Conservation (phyloP, 2,888 invertebrate genomes). For the Noctua fimbriata region DNA sequence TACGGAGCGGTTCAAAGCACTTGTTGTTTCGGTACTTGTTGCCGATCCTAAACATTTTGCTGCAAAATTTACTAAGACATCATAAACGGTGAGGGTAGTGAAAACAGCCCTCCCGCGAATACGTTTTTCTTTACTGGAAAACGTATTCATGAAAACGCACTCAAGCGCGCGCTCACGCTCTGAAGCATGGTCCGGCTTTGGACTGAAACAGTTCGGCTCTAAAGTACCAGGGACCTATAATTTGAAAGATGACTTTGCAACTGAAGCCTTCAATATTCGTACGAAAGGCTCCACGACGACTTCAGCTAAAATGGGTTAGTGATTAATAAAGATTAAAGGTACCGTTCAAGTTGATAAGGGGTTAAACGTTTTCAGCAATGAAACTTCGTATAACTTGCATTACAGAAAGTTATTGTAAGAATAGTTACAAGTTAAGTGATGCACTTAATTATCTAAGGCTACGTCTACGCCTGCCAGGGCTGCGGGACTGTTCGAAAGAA, state of each 20-base stretch:
- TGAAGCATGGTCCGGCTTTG: background rate
- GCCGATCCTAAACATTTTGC: background rate
- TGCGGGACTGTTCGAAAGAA: no score
- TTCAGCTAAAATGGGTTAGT: background rate
- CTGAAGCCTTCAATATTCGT: background rate
- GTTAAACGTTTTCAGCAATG: background rate
- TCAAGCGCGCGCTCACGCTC: no score
- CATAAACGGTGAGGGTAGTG: background rate
- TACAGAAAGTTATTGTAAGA: background rate
- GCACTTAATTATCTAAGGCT: background rate
- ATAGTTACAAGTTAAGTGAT: background rate
- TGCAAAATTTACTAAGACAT: background rate
- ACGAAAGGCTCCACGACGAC: background rate
- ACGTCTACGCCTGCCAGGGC: no score
- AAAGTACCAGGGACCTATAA: background rate
- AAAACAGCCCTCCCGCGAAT: background rate
- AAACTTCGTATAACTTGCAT: background rate
- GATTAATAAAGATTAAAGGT: background rate
- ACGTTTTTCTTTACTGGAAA: background rate
- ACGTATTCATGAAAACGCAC: background rate
- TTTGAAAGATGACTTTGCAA: background rate
- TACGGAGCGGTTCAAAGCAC: background rate
- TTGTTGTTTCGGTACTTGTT: background rate
- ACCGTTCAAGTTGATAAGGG: background rate
- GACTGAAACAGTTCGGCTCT: background rate